Conservation (phyloP, 1,140 invertebrate species). For the Drosophila ironensis region DNA sequence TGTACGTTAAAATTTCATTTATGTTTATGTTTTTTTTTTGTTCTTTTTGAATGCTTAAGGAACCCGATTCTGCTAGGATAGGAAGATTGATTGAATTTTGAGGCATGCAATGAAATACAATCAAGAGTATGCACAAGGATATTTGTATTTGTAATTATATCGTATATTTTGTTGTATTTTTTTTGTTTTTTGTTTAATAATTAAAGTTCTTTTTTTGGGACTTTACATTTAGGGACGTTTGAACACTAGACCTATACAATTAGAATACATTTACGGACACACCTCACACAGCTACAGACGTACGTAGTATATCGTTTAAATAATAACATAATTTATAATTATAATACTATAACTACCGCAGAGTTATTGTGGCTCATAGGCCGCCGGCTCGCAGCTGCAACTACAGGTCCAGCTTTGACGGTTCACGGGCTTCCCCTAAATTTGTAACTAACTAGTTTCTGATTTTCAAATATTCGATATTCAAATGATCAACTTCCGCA, state of each 20-base stretch:
- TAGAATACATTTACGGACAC: conserved; percentile 48
- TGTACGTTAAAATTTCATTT: conserved; percentile 51
- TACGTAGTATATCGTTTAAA: conserved; percentile 22
- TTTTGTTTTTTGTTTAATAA: conserved; percentile 24
- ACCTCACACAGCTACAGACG: conserved; percentile 50
- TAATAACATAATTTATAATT: conserved; percentile 52
- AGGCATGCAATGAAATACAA: conserved; percentile 53
- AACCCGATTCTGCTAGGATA: conserved; percentile 38
- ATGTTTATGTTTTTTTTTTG: conserved; percentile 36
- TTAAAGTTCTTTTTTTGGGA: neutral
- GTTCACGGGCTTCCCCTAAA: conserved; percentile 22
- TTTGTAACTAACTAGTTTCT: conserved; percentile 65
- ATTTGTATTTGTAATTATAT: conserved; percentile 11
- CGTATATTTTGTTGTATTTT: conserved; percentile 26
- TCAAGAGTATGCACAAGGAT: conserved; percentile 26
- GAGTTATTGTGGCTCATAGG: conserved; percentile 63
- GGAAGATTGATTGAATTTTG: conserved; percentile 33
- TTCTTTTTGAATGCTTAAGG: conserved; percentile 53
- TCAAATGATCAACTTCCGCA: conserved; percentile 31
- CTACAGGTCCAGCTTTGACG: conserved; percentile 12
- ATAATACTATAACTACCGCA: conserved; percentile 77
- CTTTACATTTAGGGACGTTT: conserved; percentile 61
- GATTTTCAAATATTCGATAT: conserved; percentile 42
- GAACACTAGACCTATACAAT: conserved; percentile 55
- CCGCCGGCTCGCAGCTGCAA: conserved; percentile 12